phyloP scores from a whole-genome alignment of 2,113 vertebrate genomes.

The Nesogale talazaci region DNA sequence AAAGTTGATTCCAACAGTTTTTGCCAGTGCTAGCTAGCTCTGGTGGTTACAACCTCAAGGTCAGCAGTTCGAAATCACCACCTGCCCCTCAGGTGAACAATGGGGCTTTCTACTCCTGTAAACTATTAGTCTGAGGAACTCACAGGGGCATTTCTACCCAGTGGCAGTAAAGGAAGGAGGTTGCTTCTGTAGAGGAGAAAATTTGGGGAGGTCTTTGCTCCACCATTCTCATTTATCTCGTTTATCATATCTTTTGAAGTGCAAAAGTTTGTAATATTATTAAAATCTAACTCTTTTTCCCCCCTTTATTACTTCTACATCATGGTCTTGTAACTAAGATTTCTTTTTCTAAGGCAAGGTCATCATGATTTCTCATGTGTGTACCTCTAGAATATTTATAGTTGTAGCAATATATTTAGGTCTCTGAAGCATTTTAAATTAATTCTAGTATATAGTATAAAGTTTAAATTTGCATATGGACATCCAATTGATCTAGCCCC shows the following conservation, averaged over 20 bases:
- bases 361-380: constrained; percentile 27
- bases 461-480: constrained; percentile 21
- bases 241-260: constrained; percentile 7
- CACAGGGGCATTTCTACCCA: too few species aligned
- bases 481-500: constrained; percentile 23
- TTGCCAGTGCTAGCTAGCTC: background rate
- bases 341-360: constrained; percentile 33
- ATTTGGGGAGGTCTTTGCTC: constrained; percentile 5
- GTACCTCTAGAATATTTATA: constrained; percentile 26
- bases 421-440: constrained; percentile 46
- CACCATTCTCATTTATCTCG: constrained; percentile 22
- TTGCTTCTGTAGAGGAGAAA: constrained; percentile 4
- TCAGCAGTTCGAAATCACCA: too few species aligned
- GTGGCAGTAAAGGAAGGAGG: too few species aligned
- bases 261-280: constrained; percentile 27
- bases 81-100: too few species aligned
- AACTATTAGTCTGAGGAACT: too few species aligned
- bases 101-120: too few species aligned
- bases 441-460: constrained; percentile 19
- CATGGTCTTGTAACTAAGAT: constrained; percentile 31
- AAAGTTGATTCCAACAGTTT: constrained; percentile 40
- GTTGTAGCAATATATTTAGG: constrained; percentile 44
- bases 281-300: background rate
- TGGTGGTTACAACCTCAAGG: too few species aligned
- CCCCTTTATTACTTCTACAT: background rate